Percentiles rank a stretch among this genome's conserved stretches.
phyloP scores from a whole-genome alignment of 2,113 vertebrate species.

The Anthoscopus minutus region DNA sequence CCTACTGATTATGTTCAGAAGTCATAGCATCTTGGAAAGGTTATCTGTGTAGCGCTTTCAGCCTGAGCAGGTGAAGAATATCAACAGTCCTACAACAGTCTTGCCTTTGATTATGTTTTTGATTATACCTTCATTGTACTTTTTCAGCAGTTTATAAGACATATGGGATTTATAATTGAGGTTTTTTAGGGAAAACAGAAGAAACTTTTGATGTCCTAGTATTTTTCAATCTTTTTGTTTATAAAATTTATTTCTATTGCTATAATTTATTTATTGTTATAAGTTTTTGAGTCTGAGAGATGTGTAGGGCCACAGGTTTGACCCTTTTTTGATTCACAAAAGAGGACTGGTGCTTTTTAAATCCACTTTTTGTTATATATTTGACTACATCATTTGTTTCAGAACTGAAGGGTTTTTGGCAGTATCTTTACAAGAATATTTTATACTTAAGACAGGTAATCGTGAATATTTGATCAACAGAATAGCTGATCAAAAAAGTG shows the following conservation, averaged over 20 bases:
- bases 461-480: not conserved
- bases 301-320: not conserved
- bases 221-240: not conserved
- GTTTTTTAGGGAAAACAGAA: not conserved
- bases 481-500: not conserved
- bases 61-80: not conserved
- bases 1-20: not conserved
- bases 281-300: not conserved
- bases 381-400: not conserved
- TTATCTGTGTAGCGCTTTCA: not conserved
- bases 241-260: not conserved
- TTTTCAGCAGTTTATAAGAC: not conserved
- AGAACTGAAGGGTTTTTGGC: not conserved
- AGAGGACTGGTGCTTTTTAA: not conserved
- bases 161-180: rapidly evolving
- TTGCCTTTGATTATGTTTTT: not conserved
- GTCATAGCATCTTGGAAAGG: not conserved
- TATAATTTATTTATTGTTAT: not conserved
- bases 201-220: not conserved
- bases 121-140: not conserved
- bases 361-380: not conserved
- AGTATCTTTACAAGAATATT: not conserved
- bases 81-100: not conserved
- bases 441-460: not conserved
- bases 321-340: not conserved